Evolutionary conservation across 2,888 invertebrate species (phyloP).

Genomic region (Ommatoiulus sabulosus): DNA sequence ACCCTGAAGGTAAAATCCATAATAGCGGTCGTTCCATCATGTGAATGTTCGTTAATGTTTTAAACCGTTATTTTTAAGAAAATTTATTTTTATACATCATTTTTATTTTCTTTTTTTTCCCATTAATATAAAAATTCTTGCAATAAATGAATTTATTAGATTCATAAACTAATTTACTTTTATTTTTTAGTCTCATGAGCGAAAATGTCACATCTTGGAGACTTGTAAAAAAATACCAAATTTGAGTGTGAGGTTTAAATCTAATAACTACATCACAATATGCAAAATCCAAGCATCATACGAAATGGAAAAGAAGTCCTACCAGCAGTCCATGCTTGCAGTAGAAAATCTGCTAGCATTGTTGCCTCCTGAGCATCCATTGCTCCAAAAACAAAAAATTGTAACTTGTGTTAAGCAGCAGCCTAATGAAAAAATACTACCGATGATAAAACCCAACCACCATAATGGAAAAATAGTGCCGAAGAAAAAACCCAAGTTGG

Average conservation of each 20-base stretch:
- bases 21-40: no score
- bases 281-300: neutral
- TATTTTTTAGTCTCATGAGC: neutral
- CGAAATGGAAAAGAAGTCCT: neutral
- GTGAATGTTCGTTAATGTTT: no score
- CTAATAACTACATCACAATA: neutral
- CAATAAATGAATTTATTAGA: no score
- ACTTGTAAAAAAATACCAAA: neutral
- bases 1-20: no score
- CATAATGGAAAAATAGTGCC: no score
- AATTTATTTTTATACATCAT: no score
- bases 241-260: neutral
- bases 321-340: neutral
- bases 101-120: no score
- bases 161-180: no score
- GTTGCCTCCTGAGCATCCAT: neutral
- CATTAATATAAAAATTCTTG: no score
- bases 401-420: neutral
- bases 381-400: neutral
- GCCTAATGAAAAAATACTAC: neutral
- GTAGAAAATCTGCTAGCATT: neutral
- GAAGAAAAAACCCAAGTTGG: no score
- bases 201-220: neutral
- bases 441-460: neutral
- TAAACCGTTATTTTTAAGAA: no score